A percentile compares a stretch with the other conserved stretches of the same genome.
phyloP scores from a whole-genome alignment of 2,113 vertebrate genomes.

The Galemys pyrenaicus region DNA sequence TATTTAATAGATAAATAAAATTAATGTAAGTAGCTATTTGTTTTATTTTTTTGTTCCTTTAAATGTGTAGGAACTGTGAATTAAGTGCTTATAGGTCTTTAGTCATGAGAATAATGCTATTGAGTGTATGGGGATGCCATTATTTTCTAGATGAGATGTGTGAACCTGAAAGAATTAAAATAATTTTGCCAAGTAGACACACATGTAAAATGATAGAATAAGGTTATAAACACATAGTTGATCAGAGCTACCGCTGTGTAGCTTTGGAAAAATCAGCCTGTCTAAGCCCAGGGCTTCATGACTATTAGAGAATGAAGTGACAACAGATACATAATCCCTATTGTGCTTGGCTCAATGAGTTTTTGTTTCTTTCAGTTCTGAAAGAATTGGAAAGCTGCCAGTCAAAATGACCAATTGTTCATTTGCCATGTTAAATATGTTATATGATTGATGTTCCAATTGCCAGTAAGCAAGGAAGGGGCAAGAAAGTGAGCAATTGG shows the following conservation, averaged over 20 bases:
- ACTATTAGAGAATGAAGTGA: not conserved
- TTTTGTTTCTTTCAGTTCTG: not conserved
- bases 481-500: not conserved
- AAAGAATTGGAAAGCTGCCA: conserved; percentile 4
- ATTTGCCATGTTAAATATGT: conserved; percentile 36
- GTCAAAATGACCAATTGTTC: conserved; percentile 39
- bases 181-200: not conserved
- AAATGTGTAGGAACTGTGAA: not conserved
- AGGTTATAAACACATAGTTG: not conserved
- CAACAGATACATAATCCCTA: not conserved
- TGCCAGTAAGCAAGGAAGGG: not conserved
- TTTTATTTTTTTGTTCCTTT: not conserved
- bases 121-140: not conserved
- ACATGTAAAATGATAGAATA: not conserved
- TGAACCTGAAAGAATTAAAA: not conserved
- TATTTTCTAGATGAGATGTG: not conserved
- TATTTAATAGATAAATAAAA: not conserved
- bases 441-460: conserved; percentile 50
- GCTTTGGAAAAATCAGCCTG: not conserved
- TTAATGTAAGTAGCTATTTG: not conserved
- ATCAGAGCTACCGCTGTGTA: not conserved
- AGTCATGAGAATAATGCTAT: not conserved
- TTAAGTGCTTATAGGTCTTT: not conserved
- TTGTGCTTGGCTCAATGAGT: not conserved
- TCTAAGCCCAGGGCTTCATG: not conserved